Conservation (phyloP, 2,113 vertebrate genomes). For the Micromys minutus region DNA sequence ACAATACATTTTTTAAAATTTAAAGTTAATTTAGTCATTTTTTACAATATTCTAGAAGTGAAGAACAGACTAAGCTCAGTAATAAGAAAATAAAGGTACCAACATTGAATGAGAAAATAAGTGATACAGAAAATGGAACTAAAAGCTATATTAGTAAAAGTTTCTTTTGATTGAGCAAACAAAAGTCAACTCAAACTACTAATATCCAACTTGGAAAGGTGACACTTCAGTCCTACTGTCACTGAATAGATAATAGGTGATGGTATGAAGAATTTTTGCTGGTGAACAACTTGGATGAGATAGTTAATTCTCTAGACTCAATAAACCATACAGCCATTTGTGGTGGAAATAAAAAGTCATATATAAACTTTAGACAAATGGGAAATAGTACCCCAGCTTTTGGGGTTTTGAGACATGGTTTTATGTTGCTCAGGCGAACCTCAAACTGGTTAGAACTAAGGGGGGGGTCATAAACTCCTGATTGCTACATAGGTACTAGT, state of each 20-base stretch:
- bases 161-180: neutral
- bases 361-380: neutral
- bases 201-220: neutral
- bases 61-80: neutral
- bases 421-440: neutral
- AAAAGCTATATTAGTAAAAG: neutral
- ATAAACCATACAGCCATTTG: neutral
- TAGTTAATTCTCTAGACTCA: neutral
- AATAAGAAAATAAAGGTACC: neutral
- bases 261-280: neutral
- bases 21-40: neutral
- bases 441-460: neutral
- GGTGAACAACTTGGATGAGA: neutral
- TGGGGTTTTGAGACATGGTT: neutral
- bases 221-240: neutral
- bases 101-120: neutral
- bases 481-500: neutral
- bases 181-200: neutral
- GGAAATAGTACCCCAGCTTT: neutral
- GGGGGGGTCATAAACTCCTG: neutral
- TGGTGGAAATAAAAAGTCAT: neutral
- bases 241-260: neutral
- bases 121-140: neutral
- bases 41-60: neutral
- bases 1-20: neutral